Percentiles rank a stretch among this genome's conserved stretches.
phyloP scores from a whole-genome alignment of 2,888 invertebrate genomes.

The Drosophila lutescens region DNA sequence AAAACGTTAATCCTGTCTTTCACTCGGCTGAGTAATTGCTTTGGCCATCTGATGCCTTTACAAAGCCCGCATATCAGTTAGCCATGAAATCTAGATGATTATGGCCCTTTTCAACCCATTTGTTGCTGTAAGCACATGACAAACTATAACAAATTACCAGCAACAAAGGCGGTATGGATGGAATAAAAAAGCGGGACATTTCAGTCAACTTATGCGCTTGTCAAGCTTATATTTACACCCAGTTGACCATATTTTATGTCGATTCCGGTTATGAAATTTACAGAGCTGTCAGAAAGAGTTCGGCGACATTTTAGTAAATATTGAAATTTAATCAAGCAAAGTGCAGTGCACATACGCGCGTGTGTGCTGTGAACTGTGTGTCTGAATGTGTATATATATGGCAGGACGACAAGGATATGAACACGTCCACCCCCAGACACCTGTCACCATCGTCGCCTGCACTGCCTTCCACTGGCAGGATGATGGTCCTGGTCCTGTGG shows the following conservation, averaged over 20 bases:
- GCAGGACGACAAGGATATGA: conserved; percentile 52
- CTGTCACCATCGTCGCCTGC: conserved; percentile 65
- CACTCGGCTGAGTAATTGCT: conserved; percentile 30
- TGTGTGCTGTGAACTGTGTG: not conserved
- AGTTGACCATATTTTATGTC: conserved; percentile 79
- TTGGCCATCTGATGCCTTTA: conserved; percentile 17
- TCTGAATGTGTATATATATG: not conserved
- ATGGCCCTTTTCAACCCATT: not conserved
- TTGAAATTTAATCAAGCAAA: conserved; percentile 81
- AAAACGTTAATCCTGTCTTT: conserved; percentile 13
- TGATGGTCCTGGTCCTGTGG: conserved; percentile 26
- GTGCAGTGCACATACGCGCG: conserved; percentile 65
- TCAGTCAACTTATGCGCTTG: conserved; percentile 32
- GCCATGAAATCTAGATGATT: conserved; percentile 17
- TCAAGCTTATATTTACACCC: conserved; percentile 66
- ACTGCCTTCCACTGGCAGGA: conserved; percentile 41
- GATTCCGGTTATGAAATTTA: conserved; percentile 79
- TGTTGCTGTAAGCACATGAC: conserved; percentile 38
- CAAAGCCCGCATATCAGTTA: conserved; percentile 15
- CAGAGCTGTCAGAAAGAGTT: conserved; percentile 80
- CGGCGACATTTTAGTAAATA: conserved; percentile 81
- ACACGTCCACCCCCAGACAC: conserved; percentile 70
- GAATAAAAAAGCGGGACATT: conserved; percentile 15
- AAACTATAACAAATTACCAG: conserved; percentile 52
- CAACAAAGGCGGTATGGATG: conserved; percentile 1